Conservation (phyloP, 1,140 invertebrate species). For the Maconellicoccus hirsutus region DNA sequence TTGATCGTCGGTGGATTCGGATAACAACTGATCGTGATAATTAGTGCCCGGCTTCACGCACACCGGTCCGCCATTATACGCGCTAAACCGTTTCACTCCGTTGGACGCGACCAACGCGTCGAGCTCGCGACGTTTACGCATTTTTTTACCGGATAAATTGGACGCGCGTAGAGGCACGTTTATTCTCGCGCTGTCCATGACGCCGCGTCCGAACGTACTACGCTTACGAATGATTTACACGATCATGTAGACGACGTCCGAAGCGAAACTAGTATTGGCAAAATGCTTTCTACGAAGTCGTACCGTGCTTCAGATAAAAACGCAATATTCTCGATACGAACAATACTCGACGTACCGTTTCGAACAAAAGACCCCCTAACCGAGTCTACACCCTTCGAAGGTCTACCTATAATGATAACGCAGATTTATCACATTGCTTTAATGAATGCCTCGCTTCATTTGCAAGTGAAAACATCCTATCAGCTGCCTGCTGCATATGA, state of each 20-base stretch:
- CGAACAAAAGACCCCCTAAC: too few species aligned
- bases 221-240: neutral
- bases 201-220: neutral
- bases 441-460: too few species aligned
- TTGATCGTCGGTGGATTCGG: slow-evolving; percentile 38
- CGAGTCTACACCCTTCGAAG: too few species aligned
- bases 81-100: slow-evolving; percentile 29
- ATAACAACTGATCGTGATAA: slow-evolving; percentile 37
- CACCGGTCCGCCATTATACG: slow-evolving; percentile 42
- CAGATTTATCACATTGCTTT: too few species aligned
- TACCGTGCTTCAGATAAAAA: too few species aligned
- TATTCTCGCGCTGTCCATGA: slow-evolving; percentile 21
- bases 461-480: too few species aligned
- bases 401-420: too few species aligned
- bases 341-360: too few species aligned
- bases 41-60: slow-evolving; percentile 41
- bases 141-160: slow-evolving; percentile 37
- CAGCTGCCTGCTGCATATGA: too few species aligned
- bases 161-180: slow-evolving; percentile 29
- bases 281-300: too few species aligned
- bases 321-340: too few species aligned
- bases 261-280: too few species aligned
- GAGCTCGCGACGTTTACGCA: slow-evolving; percentile 43
- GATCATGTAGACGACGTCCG: neutral
- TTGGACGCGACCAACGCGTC: slow-evolving; percentile 37